Percentiles rank a stretch among this genome's conserved stretches.
Conservation (phyloP, 2,888 invertebrate species). For the Polyploca ridens region DNA sequence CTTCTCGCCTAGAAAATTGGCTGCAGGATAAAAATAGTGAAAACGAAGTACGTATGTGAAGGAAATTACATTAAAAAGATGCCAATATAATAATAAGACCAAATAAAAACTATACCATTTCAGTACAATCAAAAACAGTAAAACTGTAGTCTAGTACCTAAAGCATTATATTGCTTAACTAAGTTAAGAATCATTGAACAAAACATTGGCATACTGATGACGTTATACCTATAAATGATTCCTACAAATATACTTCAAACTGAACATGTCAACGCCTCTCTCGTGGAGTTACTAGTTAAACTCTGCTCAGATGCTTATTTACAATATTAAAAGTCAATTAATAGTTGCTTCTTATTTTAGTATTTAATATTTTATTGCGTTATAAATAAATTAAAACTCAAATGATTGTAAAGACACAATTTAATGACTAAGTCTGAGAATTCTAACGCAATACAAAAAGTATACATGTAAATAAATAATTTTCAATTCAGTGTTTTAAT, state of each 20-base stretch:
- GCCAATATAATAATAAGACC: too few relatives aligned
- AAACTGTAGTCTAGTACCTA: not conserved
- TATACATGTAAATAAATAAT: too few relatives aligned
- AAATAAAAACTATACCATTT: not conserved
- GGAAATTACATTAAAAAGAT: too few relatives aligned
- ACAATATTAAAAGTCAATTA: slow-evolving; percentile 19
- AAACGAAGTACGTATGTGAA: too few relatives aligned
- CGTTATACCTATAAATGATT: slow-evolving; percentile 33
- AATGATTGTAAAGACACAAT: too few relatives aligned
- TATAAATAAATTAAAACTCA: too few relatives aligned
- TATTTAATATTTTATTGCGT: not conserved
- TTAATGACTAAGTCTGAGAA: too few relatives aligned
- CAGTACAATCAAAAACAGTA: not conserved
- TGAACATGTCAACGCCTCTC: slow-evolving; percentile 41
- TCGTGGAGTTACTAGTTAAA: slow-evolving; percentile 36
- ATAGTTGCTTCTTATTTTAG: not conserved
- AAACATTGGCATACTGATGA: slow-evolving; percentile 28
- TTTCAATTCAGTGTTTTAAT: too few relatives aligned
- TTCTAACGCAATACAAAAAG: too few relatives aligned
- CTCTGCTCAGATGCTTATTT: slow-evolving; percentile 40
- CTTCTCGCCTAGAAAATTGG: too few relatives aligned
- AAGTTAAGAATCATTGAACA: slow-evolving; percentile 23
- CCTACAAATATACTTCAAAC: slow-evolving; percentile 36
- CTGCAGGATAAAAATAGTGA: too few relatives aligned
- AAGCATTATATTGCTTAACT: not conserved